phyloP scores from a whole-genome alignment of 2,113 vertebrate species.

The Anoplopoma fimbria region DNA sequence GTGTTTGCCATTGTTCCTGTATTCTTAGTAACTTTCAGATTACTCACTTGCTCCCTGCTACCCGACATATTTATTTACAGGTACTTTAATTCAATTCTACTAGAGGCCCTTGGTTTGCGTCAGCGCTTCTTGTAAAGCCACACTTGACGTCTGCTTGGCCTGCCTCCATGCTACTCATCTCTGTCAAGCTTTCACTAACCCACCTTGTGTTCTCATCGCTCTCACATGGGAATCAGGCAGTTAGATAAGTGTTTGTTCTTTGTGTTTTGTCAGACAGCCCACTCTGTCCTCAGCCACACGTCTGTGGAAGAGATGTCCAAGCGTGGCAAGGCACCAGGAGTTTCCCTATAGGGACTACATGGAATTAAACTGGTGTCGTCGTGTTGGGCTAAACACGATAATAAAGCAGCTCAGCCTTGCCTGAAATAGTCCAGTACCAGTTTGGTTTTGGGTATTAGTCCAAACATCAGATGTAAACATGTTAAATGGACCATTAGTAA shows the following conservation, averaged over 20 bases:
- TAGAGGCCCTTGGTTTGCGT: conserved; percentile 16
- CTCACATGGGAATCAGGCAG: conserved; percentile 62
- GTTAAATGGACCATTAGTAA: no score
- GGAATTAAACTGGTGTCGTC: conserved; percentile 12
- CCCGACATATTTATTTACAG: conserved; percentile 41
- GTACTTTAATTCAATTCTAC: conserved; percentile 5
- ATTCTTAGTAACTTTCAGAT: conserved; percentile 11
- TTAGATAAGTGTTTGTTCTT: conserved; percentile 68
- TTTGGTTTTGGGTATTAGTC: no score
- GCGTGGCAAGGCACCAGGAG: conserved; percentile 39
- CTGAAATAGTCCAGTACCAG: no score
- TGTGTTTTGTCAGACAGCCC: conserved; percentile 59
- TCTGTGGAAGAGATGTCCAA: conserved; percentile 50
- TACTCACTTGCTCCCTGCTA: conserved; percentile 19
- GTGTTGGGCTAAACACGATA: no score
- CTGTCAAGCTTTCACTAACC: conserved; percentile 56
- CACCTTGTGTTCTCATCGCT: conserved; percentile 38
- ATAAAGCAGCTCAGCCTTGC: no score
- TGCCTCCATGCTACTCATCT: conserved; percentile 35
- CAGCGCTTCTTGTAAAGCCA: conserved; percentile 40
- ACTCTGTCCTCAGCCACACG: conserved; percentile 50
- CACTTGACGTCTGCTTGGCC: conserved; percentile 52
- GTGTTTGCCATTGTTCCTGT: conserved; percentile 11
- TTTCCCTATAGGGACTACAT: conserved; percentile 26
- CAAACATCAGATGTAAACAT: no score